Evolutionary conservation across 2,113 vertebrate genomes (phyloP), one percentile per base, ranked within the genome.

Genomic region (Megalops atlanticus): DNA sequence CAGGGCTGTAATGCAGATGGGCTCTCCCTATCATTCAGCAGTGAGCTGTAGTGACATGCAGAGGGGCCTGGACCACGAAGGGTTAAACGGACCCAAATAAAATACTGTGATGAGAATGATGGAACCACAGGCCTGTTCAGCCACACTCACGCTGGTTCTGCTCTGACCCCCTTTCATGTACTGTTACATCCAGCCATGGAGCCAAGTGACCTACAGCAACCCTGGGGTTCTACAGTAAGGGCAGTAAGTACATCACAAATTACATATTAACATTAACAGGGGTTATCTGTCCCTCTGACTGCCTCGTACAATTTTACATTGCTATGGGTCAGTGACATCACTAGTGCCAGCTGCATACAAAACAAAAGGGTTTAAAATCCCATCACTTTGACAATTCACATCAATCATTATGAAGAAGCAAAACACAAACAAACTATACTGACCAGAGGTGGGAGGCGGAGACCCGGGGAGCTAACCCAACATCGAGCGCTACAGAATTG

Each of bases 191-290:
- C n/a, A n/a, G n/a, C n/a, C n/a, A n/a, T n/a, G n/a, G n/a, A n/a
- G n/a, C n/a, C n/a, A n/a, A n/a, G n/a, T n/a, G n/a, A 76, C 72
- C 83, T 40, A 82, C 82, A 80, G 43, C 78, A 88, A 75, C 75
- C 70, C 68, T 76, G 78, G 16, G 70, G 77, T 54, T 31, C 76
- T 88, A 89, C 52, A 83, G 58, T 52, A 85, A 81, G 39, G 77
- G 82, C 52, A 88, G 87, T 87, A 87, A 90, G 89, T 87, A 83
- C 38, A 38, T 86, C 49, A 70, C 47, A 80, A 86, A 72, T 81
- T 85, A 84, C 15, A 33, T 54, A 38, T 11, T 78, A 73, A 79
- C 18, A 49, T 43, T 35, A 40, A 10, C 35, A 36, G 69, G 31
- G 16, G 43, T 18, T 43, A 4, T 43, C 58, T 64, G 4, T 80